Conservation (phyloP, 92 coral and sea anemone genomes). For the Actinostola sp. region DNA sequence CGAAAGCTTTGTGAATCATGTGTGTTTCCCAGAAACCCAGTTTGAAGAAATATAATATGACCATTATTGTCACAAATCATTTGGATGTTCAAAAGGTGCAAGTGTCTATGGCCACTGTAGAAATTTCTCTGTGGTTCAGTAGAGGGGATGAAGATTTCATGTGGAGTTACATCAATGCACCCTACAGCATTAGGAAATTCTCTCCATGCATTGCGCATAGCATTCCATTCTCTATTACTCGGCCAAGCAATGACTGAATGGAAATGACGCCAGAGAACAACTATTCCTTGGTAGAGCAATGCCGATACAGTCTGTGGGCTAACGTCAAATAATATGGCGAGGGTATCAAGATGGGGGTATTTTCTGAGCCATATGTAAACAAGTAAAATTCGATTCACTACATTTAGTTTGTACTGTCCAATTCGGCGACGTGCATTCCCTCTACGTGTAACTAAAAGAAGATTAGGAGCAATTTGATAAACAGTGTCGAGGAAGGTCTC, state of each 20-base stretch:
- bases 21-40: conserved; percentile 35
- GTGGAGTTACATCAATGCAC: background rate
- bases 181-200: background rate
- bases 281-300: conserved; percentile 25
- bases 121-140: background rate
- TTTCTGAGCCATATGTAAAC: conserved; percentile 20
- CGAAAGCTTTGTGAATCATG: conserved; percentile 37
- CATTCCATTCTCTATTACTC: conserved; percentile 10
- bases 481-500: conserved; percentile 9
- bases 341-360: conserved; percentile 42
- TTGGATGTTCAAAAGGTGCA: conserved; percentile 4
- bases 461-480: conserved; percentile 2
- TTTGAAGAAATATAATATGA: conserved; percentile 33
- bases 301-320: conserved; percentile 42
- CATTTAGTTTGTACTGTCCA: conserved; percentile 10
- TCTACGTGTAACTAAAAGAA: conserved; percentile 13
- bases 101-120: conserved; percentile 19
- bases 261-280: conserved; percentile 7
- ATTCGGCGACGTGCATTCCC: conserved; percentile 16
- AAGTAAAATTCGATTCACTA: conserved; percentile 21
- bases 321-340: conserved; percentile 30
- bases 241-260: conserved; percentile 30
- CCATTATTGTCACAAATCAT: conserved; percentile 37
- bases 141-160: background rate
- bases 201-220: conserved; percentile 26